Evolutionary conservation across 1,140 invertebrate genomes (phyloP).

Genomic region (Ctenoplectra terminalis): DNA sequence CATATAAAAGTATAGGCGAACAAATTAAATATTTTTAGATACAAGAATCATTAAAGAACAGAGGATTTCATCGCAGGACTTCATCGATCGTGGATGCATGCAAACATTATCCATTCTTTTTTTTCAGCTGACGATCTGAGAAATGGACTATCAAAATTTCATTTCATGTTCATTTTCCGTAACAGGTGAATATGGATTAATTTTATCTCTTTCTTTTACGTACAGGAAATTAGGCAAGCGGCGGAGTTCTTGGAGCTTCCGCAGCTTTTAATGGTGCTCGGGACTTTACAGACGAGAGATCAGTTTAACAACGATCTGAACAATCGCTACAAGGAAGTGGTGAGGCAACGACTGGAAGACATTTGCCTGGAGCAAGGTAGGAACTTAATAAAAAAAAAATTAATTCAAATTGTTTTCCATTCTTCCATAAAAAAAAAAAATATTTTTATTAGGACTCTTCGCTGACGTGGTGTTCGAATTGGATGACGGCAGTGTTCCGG

Average conservation of each 20-base stretch:
- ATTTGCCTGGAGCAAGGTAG: constrained; percentile 88
- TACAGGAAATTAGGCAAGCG: constrained; percentile 91
- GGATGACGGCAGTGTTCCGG: constrained; percentile 94
- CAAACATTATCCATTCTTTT: constrained; percentile 42
- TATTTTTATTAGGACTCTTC: constrained; percentile 84
- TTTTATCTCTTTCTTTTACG: constrained; percentile 54
- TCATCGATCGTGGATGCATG: constrained; percentile 53
- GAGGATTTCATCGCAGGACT: background rate
- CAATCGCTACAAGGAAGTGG: constrained; percentile 88
- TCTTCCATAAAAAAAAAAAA: background rate
- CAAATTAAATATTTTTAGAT: background rate
- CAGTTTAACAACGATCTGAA: constrained; percentile 90
- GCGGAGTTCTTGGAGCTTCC: constrained; percentile 93
- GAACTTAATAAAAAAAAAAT: background rate
- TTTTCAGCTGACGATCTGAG: constrained; percentile 40
- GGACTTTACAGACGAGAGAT: constrained; percentile 89
- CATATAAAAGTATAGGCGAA: background rate
- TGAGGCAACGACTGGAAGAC: constrained; percentile 88
- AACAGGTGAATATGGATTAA: background rate
- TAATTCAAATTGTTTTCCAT: background rate
- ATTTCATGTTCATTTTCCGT: constrained; percentile 3
- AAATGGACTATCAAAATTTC: constrained; percentile 29
- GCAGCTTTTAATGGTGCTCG: constrained; percentile 90
- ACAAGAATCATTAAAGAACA: background rate
- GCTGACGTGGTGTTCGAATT: constrained; percentile 96